Percentiles rank a stretch among this genome's conserved stretches.
Evolutionary conservation across 2,888 invertebrate genomes (phyloP).

Genomic region (Caenorhabditis plicata): DNA sequence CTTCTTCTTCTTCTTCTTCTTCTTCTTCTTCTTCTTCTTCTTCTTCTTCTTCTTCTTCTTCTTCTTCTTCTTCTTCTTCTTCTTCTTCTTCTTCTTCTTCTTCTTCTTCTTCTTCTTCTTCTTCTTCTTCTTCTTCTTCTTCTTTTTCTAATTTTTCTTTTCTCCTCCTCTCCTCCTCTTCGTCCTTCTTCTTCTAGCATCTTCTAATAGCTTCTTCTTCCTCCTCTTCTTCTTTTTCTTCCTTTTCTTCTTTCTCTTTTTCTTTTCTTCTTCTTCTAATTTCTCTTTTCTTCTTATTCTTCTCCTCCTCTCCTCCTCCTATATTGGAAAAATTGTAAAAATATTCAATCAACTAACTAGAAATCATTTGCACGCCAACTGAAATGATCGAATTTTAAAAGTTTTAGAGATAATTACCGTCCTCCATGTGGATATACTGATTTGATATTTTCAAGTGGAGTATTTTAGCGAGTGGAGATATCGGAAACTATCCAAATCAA

Average conservation of each 20-base stretch:
- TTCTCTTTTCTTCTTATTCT: background rate
- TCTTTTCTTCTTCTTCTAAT: background rate
- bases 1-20: constrained; percentile 14
- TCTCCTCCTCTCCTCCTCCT: background rate
- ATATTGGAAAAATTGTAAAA: too few relatives aligned
- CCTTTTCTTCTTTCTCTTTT: background rate
- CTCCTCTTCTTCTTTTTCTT: background rate
- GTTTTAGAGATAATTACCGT: too few relatives aligned
- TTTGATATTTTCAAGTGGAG: too few relatives aligned
- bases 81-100: too few relatives aligned
- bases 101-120: too few relatives aligned
- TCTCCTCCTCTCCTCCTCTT: constrained; percentile 5
- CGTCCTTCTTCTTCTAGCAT: constrained; percentile 1
- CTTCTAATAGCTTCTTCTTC: background rate
- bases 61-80: constrained; percentile 1
- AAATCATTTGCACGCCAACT: too few relatives aligned
- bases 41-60: constrained; percentile 5
- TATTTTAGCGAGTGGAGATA: too few relatives aligned
- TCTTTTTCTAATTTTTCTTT: background rate
- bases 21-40: constrained; percentile 5
- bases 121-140: background rate
- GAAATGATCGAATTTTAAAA: too few relatives aligned
- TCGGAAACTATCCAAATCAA: too few relatives aligned
- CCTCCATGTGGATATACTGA: too few relatives aligned
- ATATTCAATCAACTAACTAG: too few relatives aligned